phyloP scores from a whole-genome alignment of 1,140 invertebrate genomes.

The Polypedilum vanderplanki region DNA sequence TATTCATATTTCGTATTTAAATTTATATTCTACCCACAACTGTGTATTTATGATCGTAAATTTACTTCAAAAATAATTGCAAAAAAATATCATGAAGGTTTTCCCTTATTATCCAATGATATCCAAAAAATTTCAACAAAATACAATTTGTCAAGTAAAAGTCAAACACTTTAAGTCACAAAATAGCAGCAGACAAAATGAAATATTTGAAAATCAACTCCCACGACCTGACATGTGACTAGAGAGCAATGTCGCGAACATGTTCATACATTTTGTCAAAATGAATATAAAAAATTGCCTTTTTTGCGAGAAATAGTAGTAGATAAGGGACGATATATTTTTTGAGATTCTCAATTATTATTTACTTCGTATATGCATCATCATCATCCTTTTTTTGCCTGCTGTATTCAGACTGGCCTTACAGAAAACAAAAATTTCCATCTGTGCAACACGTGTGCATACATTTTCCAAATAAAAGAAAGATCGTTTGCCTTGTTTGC shows the following conservation, averaged over 20 bases:
- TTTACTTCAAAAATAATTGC: neutral
- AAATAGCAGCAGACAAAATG: neutral
- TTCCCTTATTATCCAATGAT: neutral
- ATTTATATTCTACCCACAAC: neutral
- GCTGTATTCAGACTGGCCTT: neutral
- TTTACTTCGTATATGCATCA: neutral
- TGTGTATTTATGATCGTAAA: neutral
- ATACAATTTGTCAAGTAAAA: neutral
- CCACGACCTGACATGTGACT: conserved; percentile 1
- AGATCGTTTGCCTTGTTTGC: neutral
- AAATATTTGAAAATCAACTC: neutral
- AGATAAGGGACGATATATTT: too few species aligned
- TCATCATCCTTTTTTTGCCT: neutral
- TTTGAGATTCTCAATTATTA: too few species aligned
- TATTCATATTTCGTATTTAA: conserved; percentile 12
- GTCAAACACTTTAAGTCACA: too few species aligned
- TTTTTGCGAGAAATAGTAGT: neutral
- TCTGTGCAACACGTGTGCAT: conserved; percentile 26
- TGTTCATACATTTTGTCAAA: neutral
- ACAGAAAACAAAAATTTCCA: conserved; percentile 11
- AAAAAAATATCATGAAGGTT: neutral
- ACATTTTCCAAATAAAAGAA: conserved; percentile 14
- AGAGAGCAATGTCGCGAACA: neutral
- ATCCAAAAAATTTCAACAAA: neutral
- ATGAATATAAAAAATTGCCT: neutral